A percentile compares a stretch with the other conserved stretches of the same genome.
phyloP scores from a whole-genome alignment of 1,140 invertebrate genomes.

The Olivierus martensii region DNA sequence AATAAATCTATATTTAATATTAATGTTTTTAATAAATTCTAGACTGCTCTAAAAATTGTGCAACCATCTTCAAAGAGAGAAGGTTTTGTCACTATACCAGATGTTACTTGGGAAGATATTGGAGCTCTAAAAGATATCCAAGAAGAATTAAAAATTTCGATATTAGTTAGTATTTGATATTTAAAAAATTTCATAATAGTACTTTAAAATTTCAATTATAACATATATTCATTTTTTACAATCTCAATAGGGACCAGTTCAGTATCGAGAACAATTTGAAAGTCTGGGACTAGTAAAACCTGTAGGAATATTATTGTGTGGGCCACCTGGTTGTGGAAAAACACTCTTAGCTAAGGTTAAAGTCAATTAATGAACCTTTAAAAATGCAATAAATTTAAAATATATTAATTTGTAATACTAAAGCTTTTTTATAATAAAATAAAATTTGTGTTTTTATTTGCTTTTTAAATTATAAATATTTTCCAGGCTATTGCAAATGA shows the following conservation, averaged over 20 bases:
- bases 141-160: slow-evolving; percentile 75
- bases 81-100: slow-evolving; percentile 94
- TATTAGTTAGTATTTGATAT: slow-evolving; percentile 46
- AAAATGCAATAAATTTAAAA: no score
- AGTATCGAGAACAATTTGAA: slow-evolving; percentile 62
- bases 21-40: not conserved
- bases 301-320: slow-evolving; percentile 79
- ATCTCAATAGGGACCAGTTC: slow-evolving; percentile 76
- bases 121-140: slow-evolving; percentile 79
- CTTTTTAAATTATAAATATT: no score
- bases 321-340: slow-evolving; percentile 86
- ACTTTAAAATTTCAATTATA: no score
- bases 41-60: slow-evolving; percentile 7
- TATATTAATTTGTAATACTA: no score
- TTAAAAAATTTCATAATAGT: not conserved
- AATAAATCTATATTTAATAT: slow-evolving; percentile 19
- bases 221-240: no score
- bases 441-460: no score
- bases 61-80: slow-evolving; percentile 52
- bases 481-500: slow-evolving; percentile 77
- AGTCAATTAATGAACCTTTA: no score
- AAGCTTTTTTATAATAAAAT: no score
- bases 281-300: slow-evolving; percentile 59
- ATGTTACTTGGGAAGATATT: slow-evolving; percentile 94
- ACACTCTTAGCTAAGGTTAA: slow-evolving; percentile 67